phyloP scores from a whole-genome alignment of 2,113 vertebrate genomes.

The Passer domesticus region DNA sequence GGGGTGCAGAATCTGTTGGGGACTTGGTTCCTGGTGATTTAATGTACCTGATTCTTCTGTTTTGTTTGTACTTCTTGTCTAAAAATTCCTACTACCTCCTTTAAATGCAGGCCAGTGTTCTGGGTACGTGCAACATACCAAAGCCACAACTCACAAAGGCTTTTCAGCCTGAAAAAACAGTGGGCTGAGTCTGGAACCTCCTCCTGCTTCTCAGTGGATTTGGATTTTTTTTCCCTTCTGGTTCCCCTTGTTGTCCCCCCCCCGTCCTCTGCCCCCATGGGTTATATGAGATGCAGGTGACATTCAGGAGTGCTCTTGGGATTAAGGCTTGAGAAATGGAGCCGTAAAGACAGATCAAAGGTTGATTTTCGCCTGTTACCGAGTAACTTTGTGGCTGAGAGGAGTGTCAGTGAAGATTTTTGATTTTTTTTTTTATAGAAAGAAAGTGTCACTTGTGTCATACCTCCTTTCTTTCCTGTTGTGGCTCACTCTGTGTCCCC shows the following conservation, averaged over 20 bases:
- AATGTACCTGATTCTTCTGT: background rate
- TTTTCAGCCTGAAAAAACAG: background rate
- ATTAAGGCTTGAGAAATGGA: background rate
- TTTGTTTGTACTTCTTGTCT: background rate
- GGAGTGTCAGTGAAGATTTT: background rate
- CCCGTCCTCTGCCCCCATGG: accelerated
- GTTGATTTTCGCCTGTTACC: background rate
- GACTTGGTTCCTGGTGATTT: background rate
- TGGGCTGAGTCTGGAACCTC: background rate
- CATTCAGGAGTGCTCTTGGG: background rate
- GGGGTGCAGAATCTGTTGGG: background rate
- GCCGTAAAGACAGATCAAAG: background rate
- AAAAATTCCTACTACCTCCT: background rate
- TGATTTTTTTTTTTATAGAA: background rate
- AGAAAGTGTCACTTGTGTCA: background rate
- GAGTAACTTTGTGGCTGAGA: background rate
- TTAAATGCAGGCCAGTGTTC: background rate
- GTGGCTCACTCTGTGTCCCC: background rate
- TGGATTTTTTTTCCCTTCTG: background rate
- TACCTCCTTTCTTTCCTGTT: background rate
- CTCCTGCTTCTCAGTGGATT: background rate
- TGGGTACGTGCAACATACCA: accelerated
- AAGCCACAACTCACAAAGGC: background rate
- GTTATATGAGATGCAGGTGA: background rate
- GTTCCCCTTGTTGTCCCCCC: accelerated